Base-by-base conservation (phyloP, 2,797 vertebrate genomes). In the Odontamblyopus rebecca region DNA sequence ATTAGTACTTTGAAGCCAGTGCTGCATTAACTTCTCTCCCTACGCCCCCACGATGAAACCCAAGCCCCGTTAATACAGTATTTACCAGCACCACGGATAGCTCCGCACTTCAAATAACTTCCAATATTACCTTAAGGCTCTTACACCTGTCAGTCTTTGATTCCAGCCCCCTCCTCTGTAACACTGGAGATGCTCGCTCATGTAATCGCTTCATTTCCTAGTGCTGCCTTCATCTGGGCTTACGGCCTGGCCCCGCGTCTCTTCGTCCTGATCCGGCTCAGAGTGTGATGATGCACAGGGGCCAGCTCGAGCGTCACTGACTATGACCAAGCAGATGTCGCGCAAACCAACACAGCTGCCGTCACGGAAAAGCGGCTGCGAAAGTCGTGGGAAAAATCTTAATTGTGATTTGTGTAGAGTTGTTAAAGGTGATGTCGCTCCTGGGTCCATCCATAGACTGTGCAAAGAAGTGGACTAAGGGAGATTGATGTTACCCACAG, bases 261-360 rank as follows among this genome's bases (percentile, higher is more conserved):
- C 76, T 64, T 73, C 69, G 70, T 80, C 69, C 35, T 71, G 74
- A 86, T 85, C 77, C 38, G 23, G 67, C 73, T 79, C 71, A 77
- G 63, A 68, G 71, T 48, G 60, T 71, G 72, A 67, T 82, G 87
- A 88, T 61, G 88, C 82, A 84, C 64, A 77, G 29, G 81, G 80
- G 69, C 67, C 62, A 35, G 60, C 5, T 71, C 56, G 81, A 84
- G 67, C 75, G 30, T 71, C 38, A 44, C 76, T 68, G 72, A 57
- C 61, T 68, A 71, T 79, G 77, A 82, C 78, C 86, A 80, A 88
- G 78, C 75, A 69, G 77, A 87, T 83, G 63, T 74, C 63, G 78
- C 74, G 70, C 68, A 69, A 69, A 68, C 44, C 56, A 41, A 69
- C 68, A 67, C 19, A 35, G 67, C 62, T 72, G 62, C 75, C 38